Evolutionary conservation across 2,113 vertebrate species (phyloP).

Genomic region (Dipodomys stephensi): DNA sequence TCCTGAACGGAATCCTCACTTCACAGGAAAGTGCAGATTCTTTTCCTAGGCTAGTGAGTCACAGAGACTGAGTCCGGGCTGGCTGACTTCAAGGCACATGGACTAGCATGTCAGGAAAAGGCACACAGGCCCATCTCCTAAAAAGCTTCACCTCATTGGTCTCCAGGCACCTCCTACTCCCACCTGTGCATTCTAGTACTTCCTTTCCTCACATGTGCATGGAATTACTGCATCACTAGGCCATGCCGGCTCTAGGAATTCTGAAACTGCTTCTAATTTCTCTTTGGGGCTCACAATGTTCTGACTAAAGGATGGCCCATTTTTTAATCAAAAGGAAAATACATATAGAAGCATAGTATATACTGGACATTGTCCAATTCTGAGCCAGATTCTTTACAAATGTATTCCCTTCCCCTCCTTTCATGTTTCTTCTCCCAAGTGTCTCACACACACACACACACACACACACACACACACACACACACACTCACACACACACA

Average conservation of each 20-base stretch:
- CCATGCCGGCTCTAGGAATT: not conserved
- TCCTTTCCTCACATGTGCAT: not conserved
- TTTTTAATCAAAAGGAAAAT: not conserved
- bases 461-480: not conserved
- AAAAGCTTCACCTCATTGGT: rapidly evolving
- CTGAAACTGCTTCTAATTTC: not conserved
- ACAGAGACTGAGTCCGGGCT: not conserved
- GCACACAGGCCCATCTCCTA: not conserved
- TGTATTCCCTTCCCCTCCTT: not conserved
- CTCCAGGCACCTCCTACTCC: not conserved
- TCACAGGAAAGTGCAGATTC: not conserved
- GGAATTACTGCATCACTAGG: not conserved
- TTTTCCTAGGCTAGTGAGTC: not conserved
- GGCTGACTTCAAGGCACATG: not conserved
- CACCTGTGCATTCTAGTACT: not conserved
- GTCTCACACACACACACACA: not conserved
- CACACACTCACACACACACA: not conserved
- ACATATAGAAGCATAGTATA: not conserved
- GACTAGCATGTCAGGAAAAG: not conserved
- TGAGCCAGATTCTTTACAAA: not conserved
- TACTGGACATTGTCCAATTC: not conserved
- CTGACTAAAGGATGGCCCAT: not conserved
- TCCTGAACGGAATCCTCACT: not conserved
- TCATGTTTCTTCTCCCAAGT: not conserved
- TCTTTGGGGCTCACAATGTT: not conserved